A percentile compares a stretch with the other conserved stretches of the same genome.
phyloP scores from a whole-genome alignment of 2,797 vertebrate genomes.

The Protonibea diacanthus region DNA sequence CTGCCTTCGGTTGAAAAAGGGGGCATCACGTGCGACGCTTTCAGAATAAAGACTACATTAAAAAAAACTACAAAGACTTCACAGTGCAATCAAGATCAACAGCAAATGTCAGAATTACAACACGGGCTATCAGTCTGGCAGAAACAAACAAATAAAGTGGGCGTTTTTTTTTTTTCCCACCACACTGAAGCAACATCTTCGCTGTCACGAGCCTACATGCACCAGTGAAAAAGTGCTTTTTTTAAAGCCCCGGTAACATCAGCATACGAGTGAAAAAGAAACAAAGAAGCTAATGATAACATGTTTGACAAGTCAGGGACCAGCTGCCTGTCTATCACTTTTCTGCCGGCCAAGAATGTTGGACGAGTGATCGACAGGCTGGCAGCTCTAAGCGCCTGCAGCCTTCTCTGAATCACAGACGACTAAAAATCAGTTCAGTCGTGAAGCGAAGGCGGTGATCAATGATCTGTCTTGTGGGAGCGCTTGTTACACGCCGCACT shows the following conservation, averaged over 20 bases:
- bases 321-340: constrained; percentile 65
- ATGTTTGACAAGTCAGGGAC: constrained; percentile 58
- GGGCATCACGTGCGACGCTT: neutral
- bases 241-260: neutral
- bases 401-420: constrained; percentile 40
- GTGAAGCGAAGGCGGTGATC: constrained; percentile 49
- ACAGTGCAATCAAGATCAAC: constrained; percentile 5
- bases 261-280: constrained; percentile 17
- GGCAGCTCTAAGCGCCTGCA: constrained; percentile 51
- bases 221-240: neutral
- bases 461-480: constrained; percentile 47
- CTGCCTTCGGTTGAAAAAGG: constrained; percentile 41
- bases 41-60: neutral
- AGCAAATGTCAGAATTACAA: constrained; percentile 20
- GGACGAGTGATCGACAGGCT: constrained; percentile 65
- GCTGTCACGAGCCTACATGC: neutral
- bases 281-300: constrained; percentile 48
- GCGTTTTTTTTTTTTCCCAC: constrained; percentile 9
- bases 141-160: constrained; percentile 42
- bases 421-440: constrained; percentile 55
- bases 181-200: neutral
- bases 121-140: constrained; percentile 13
- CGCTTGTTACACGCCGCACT: constrained; percentile 26
- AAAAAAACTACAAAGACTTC: constrained; percentile 18
- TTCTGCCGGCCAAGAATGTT: constrained; percentile 42